Conservation (phyloP, 2,113 vertebrate species). For the Colaptes auratus region DNA sequence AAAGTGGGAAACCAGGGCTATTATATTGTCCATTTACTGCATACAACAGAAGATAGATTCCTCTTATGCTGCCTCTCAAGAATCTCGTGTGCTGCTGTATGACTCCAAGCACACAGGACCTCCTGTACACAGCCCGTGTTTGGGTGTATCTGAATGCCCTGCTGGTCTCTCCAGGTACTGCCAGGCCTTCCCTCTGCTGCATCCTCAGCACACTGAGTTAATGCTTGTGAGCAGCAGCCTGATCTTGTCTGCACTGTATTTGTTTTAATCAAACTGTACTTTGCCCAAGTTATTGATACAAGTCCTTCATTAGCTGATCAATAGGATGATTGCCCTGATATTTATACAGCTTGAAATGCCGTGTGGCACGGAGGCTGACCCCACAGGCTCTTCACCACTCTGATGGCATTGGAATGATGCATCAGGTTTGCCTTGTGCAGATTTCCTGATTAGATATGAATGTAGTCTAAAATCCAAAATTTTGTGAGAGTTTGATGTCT, state of each 20-base stretch:
- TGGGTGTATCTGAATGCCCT: neutral
- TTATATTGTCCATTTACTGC: neutral
- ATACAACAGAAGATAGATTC: neutral
- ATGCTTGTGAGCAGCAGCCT: neutral
- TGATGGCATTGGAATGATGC: neutral
- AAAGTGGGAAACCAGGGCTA: neutral
- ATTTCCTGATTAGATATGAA: neutral
- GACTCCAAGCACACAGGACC: neutral
- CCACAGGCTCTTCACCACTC: neutral
- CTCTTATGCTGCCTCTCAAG: too few relatives aligned
- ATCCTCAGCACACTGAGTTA: neutral
- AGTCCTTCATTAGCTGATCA: neutral
- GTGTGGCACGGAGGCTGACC: neutral
- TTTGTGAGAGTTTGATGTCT: neutral
- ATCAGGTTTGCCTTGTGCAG: neutral
- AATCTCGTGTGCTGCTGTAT: neutral
- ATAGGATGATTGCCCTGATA: neutral
- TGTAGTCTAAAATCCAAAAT: neutral
- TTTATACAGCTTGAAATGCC: neutral
- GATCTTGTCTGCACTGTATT: neutral
- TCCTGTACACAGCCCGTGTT: fast-evolving
- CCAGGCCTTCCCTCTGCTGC: neutral
- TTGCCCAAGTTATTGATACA: neutral
- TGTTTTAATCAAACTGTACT: neutral
- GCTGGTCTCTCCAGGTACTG: neutral